Evolutionary conservation across 2,113 vertebrate species (phyloP).

Genomic region (Edolisoma coerulescens): DNA sequence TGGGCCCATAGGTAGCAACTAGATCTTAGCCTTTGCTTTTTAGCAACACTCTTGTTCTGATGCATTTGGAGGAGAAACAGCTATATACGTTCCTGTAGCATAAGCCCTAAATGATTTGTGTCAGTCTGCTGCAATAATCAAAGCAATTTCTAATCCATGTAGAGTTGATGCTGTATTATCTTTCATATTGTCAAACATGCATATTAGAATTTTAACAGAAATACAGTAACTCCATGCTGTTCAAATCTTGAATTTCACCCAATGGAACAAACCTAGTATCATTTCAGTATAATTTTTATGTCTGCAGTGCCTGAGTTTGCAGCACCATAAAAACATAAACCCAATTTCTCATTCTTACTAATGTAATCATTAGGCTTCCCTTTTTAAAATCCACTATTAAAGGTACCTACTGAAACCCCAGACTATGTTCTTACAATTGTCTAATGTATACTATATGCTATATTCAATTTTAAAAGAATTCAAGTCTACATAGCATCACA

Average conservation of each 20-base stretch:
- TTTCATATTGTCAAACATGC: background rate
- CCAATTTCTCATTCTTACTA: background rate
- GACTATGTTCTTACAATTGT: background rate
- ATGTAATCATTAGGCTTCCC: background rate
- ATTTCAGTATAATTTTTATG: background rate
- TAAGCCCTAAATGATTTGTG: background rate
- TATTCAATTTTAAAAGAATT: background rate
- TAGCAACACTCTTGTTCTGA: background rate
- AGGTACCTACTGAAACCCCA: background rate
- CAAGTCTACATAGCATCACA: background rate
- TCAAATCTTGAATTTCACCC: background rate
- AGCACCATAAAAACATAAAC: background rate
- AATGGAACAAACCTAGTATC: background rate
- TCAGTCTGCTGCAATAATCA: background rate
- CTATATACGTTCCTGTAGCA: background rate
- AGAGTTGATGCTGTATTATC: background rate
- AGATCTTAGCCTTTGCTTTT: background rate
- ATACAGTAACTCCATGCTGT: background rate
- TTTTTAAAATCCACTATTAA: background rate
- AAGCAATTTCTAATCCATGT: background rate
- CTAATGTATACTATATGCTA: background rate
- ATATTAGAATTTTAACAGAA: background rate
- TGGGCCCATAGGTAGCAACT: background rate
- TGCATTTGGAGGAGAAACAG: background rate
- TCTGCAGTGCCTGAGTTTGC: background rate